These are phyloP conservation scores for Psilopsiagon aurifrons DNA, from an alignment of 2,113 vertebrate species.

Conservation along the genomic window DNA sequence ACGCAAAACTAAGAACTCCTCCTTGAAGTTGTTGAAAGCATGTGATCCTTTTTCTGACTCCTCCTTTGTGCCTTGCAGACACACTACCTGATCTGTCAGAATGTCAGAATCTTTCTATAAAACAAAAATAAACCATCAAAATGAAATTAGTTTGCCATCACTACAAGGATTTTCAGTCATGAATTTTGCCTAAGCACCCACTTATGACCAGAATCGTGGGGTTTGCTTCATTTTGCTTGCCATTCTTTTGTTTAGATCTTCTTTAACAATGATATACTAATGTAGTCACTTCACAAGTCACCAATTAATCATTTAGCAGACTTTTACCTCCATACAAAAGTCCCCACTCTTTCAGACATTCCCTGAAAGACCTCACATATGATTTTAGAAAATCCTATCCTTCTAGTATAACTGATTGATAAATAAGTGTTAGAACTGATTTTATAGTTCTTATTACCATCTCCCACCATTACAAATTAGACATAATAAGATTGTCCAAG, in stretches of 20 bases:
- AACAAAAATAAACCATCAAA: neutral
- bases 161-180: neutral
- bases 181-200: neutral
- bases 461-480: neutral
- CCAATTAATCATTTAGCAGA: neutral
- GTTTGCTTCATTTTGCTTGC: neutral
- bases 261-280: neutral
- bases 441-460: neutral
- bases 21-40: neutral
- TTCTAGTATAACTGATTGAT: neutral
- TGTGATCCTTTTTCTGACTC: neutral
- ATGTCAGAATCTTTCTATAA: neutral
- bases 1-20: neutral
- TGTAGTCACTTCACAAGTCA: neutral
- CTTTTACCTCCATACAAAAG: neutral
- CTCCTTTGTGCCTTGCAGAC: rapidly evolving
- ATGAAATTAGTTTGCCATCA: neutral
- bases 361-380: neutral
- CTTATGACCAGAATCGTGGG: neutral
- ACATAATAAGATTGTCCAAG: neutral
- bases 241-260: neutral
- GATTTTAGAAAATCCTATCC: neutral
- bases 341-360: neutral
- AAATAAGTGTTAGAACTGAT: neutral
- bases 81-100: rapidly evolving